Percentiles rank a stretch among this genome's conserved stretches.
Evolutionary conservation across 2,888 invertebrate genomes (phyloP).

Genomic region (Agrypnus murinus): DNA sequence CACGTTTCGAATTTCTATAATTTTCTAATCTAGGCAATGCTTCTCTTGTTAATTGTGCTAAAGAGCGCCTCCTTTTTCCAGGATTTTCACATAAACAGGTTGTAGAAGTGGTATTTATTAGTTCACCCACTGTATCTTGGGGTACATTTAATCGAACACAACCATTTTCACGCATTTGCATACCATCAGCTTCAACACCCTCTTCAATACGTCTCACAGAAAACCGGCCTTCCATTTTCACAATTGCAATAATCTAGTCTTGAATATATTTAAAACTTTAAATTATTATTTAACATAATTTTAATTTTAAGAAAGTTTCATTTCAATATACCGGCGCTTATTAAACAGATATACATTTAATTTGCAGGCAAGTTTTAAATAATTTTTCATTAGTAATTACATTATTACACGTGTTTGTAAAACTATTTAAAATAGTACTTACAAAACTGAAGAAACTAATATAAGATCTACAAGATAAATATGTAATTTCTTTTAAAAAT

Average conservation of each 20-base stretch:
- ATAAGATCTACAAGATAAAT: too few relatives aligned
- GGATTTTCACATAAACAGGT: conserved; percentile 60
- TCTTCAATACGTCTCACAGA: conserved; percentile 53
- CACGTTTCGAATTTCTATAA: conserved; percentile 85
- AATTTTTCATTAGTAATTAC: too few relatives aligned
- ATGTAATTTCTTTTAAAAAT: too few relatives aligned
- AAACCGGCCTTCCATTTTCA: conserved; percentile 61
- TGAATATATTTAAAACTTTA: conserved; percentile 3
- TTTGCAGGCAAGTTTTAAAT: too few relatives aligned
- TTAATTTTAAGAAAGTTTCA: too few relatives aligned
- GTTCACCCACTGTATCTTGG: conserved; percentile 56
- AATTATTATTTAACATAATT: neutral
- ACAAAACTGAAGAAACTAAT: too few relatives aligned
- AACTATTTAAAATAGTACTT: too few relatives aligned
- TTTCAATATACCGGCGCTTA: too few relatives aligned
- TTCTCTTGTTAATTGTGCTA: conserved; percentile 84
- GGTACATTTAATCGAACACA: conserved; percentile 43
- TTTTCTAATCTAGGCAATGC: conserved; percentile 88
- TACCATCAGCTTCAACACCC: conserved; percentile 64
- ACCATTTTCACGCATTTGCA: conserved; percentile 65
- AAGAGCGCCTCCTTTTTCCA: conserved; percentile 72
- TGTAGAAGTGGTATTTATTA: conserved; percentile 59
- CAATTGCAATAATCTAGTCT: neutral
- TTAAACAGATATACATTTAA: too few relatives aligned
- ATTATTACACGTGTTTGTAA: too few relatives aligned